Base-by-base conservation (phyloP, 1,140 invertebrate genomes). In the Pogonus chalceus region DNA sequence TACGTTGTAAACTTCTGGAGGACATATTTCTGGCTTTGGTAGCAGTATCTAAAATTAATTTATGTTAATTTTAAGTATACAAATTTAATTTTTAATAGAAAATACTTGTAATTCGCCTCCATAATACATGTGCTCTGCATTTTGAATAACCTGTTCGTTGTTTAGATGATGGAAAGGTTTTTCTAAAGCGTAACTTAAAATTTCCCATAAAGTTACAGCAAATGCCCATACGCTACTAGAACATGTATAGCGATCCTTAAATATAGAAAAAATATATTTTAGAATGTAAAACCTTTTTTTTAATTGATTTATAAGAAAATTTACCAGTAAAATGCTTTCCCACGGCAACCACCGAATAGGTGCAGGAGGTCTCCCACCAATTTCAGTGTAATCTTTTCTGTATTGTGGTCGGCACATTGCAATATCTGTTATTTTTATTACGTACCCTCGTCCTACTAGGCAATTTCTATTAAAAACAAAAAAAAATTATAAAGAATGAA, bases 261-360 rank as follows among this genome's bases (percentile, higher is more conserved):
- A 74, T 59, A 62, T 35, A 46, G 37, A 43, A 51, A 37, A 56
- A n/a, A 49, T 54, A 43, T 39, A 52, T 58, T 20, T 21, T 18
- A 39, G 23, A 52, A 3, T 10, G 35, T 50, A 23, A 23, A 47
- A 35, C 9, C 10, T 22, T 31, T 48, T 52, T 55, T 55, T 54
- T 48, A 47, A 21, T 20, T 35, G 3, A 18, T 10, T 48, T 4
- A 20, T 37, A 46, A n/a, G 26, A 23, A 51, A 58, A 72, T 75
- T 80, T 70, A 90, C 88, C 77, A 88, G 68, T 21, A 90, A 70
- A 46, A 89, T 73, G 56, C 83, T 83, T 67, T 91, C 88, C 85
- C 87, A 90, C 0, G 90, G 82, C 85, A 92, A 88, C 90, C 90
- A 93, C 52, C 90, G 75, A 48, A 94, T 82, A 1, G 90, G 90